These are phyloP conservation scores for Synergus laeviventris DNA, from an alignment of 2,888 invertebrate species.

Conservation along the genomic window DNA sequence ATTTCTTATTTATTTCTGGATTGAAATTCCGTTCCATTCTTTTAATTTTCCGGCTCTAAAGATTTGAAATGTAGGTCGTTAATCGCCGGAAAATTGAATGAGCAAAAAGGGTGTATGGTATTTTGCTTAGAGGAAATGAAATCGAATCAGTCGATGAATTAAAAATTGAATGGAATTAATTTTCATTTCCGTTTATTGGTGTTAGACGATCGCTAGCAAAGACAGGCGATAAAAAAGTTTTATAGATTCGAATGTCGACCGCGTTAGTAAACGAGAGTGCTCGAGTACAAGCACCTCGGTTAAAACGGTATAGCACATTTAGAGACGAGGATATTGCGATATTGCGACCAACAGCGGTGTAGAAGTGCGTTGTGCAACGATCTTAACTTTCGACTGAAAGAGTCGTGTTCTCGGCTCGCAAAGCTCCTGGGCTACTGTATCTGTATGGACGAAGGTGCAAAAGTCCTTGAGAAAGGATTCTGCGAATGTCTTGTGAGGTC, in stretches of 20 bases:
- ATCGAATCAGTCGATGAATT: background rate
- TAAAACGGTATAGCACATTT: constrained; percentile 38
- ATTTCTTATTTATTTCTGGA: background rate
- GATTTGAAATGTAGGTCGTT: background rate
- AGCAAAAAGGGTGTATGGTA: background rate
- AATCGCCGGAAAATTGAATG: background rate
- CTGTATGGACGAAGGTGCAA: constrained; percentile 14
- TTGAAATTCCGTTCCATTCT: background rate
- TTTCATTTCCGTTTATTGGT: background rate
- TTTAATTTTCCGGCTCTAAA: background rate
- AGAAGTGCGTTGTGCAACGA: constrained; percentile 66
- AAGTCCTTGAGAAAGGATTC: constrained; percentile 32
- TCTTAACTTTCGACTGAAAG: constrained; percentile 69
- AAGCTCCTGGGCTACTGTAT: constrained; percentile 36
- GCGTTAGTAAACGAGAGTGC: constrained; percentile 30
- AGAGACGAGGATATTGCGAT: constrained; percentile 66
- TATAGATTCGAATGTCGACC: constrained; percentile 38
- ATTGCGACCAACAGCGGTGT: constrained; percentile 60
- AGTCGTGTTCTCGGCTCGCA: constrained; percentile 40
- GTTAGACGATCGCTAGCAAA: background rate
- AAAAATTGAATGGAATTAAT: background rate
- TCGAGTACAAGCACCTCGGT: constrained; percentile 36
- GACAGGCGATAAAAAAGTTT: background rate
- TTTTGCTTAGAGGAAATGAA: background rate
- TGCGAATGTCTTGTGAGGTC: constrained; percentile 12